These are phyloP conservation scores for Caenorhabditis elegans DNA, from an alignment of 1,140 invertebrate species.

Conservation along the genomic window WBcel235 BX284605.5:8268501-8269000, in stretches of 20 bases:
- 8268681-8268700: slow-evolving; percentile 50
- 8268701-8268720: slow-evolving; percentile 57
- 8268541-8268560: slow-evolving; percentile 37
- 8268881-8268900: slow-evolving; percentile 18
- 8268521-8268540: slow-evolving; percentile 36
- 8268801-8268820: slow-evolving; percentile 21
- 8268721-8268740: slow-evolving; percentile 55
- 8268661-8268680: slow-evolving; percentile 54
- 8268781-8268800: background rate
- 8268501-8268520: slow-evolving; percentile 43
- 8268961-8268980: background rate
- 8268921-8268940: slow-evolving; percentile 16
- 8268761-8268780: background rate
- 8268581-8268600: background rate
- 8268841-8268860: background rate
- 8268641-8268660: slow-evolving; percentile 47
- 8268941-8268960: background rate
- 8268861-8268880: slow-evolving; percentile 36
- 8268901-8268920: slow-evolving; percentile 31
- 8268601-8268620: too few relatives aligned
- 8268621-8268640: slow-evolving; percentile 36
- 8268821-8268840: background rate
- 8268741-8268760: slow-evolving; percentile 40
- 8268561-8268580: slow-evolving; percentile 27
- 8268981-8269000: background rate